Base-by-base conservation (phyloP, 2,888 invertebrate genomes). In the Acleris emargana region DNA sequence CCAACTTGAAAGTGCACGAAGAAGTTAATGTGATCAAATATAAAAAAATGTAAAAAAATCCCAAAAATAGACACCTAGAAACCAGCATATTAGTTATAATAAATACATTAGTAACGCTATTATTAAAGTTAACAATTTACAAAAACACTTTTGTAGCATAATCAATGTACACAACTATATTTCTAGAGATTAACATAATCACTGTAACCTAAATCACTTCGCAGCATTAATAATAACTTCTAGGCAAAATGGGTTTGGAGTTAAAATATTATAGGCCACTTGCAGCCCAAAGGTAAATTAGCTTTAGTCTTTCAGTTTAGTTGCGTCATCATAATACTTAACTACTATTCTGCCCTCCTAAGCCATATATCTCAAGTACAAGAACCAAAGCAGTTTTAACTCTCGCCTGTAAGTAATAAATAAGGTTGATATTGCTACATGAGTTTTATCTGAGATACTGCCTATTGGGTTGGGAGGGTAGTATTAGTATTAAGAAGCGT, bases 41-140 rank as follows among this genome's bases (percentile, higher is more conserved):
- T 73, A 79, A 77, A 76, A 75, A 71, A 70, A 62, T 72, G 69
- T 13, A 38, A 70, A 69, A 76, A 76, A 81, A 73, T 71, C 74
- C 70, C 64, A 77, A 80, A 82, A 80, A 81, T 78, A 84, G 76
- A 77, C 84, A 84, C 82, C 81, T 82, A 81, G 70, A 69, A 72
- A 76, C 67, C 71, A 72, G 66, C 61, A 61, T 57, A 17, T 47
- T 49, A 60, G n/a, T 60, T 68, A 72, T 71, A 73, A 76, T 75
- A 75, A 76, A 76, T 74, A 75, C 69, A 67, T 73, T 45, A 67
- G 70, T 72, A 73, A 71, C 58, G 61, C 69, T 73, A 68, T 58
- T 32, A 70, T 74, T 74, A 75, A 73, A 75, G 74, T 75, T 76
- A 79, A 78, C 73, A 76, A 75, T 75, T 76, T 74, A 73, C 77